These are phyloP conservation scores for Leptinotarsa peninsularis DNA, from an alignment of 2,888 invertebrate species.

Conservation along the genomic window DNA sequence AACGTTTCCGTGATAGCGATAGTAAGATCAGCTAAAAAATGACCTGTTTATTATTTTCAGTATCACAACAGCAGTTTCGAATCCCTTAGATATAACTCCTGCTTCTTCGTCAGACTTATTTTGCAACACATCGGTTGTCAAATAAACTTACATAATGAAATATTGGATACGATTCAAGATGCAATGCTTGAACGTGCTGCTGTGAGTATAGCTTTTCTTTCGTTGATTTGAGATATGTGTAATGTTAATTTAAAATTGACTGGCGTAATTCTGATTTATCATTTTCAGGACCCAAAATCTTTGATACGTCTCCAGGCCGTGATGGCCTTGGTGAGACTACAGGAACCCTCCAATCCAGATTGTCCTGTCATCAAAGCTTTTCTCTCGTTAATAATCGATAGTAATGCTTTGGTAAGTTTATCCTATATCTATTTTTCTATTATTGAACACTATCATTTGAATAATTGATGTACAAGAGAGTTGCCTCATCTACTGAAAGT, in stretches of 20 bases:
- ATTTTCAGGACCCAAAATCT: slow-evolving; percentile 76
- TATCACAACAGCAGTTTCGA: slow-evolving; percentile 36
- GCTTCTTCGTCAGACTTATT: slow-evolving; percentile 50
- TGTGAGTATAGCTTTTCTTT: slow-evolving; percentile 39
- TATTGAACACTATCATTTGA: not conserved
- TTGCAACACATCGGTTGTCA: slow-evolving; percentile 49
- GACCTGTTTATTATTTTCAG: slow-evolving; percentile 39
- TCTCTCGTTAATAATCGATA: slow-evolving; percentile 78
- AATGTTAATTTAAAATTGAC: too few relatives aligned
- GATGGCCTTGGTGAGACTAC: slow-evolving; percentile 81
- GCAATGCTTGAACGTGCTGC: slow-evolving; percentile 53
- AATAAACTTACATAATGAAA: slow-evolving; percentile 48
- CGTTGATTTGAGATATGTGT: not conserved
- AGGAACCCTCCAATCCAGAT: slow-evolving; percentile 80
- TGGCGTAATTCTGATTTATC: too few relatives aligned
- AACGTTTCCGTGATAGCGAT: too few relatives aligned
- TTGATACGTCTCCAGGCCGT: slow-evolving; percentile 85
- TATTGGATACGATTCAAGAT: slow-evolving; percentile 54
- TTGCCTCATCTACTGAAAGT: too few relatives aligned
- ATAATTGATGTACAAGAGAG: too few relatives aligned
- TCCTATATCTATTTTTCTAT: not conserved
- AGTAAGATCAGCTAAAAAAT: not conserved
- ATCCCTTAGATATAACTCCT: slow-evolving; percentile 49
- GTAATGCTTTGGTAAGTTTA: slow-evolving; percentile 73
- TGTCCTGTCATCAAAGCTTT: slow-evolving; percentile 84